A percentile compares a stretch with the other conserved stretches of the same genome.
Conservation (phyloP, 2,797 vertebrate genomes). For the Pogoniulus pusillus region DNA sequence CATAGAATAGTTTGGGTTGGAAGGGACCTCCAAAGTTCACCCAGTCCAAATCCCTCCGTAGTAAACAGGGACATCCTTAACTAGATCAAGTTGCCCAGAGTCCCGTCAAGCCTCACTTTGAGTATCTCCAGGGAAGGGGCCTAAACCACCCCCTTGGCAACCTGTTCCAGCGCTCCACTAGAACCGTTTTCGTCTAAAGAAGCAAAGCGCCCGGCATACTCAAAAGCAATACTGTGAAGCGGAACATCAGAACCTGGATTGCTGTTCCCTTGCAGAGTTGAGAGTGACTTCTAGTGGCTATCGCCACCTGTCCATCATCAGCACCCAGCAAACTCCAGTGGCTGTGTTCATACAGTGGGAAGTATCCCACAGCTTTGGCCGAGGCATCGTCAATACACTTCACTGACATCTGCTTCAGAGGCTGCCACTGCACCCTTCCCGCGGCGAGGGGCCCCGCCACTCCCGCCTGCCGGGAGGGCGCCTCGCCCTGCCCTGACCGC, state of each 20-base stretch:
- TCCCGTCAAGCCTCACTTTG: too few relatives aligned
- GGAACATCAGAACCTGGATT: background rate
- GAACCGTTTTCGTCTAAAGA: background rate
- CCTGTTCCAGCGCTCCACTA: too few relatives aligned
- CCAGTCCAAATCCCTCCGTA: too few relatives aligned
- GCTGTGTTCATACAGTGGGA: background rate
- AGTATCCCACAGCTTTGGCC: background rate
- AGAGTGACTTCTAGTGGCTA: background rate
- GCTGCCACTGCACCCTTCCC: too few relatives aligned
- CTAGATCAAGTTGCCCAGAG: too few relatives aligned
- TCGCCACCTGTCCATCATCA: background rate
- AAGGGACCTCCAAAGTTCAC: too few relatives aligned
- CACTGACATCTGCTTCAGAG: accelerated
- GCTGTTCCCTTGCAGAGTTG: accelerated
- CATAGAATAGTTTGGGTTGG: too few relatives aligned
- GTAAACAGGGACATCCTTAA: too few relatives aligned
- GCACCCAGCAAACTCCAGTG: background rate
- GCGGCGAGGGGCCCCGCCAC: accelerated
- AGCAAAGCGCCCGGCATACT: background rate
- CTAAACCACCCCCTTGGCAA: too few relatives aligned
- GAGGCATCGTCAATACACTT: too few relatives aligned
- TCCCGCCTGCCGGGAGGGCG: accelerated
- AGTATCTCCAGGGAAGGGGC: too few relatives aligned
- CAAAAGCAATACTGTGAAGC: background rate
- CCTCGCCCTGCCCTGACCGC: too few relatives aligned